phyloP scores from a whole-genome alignment of 2,113 vertebrate genomes.

The Alces alces region DNA sequence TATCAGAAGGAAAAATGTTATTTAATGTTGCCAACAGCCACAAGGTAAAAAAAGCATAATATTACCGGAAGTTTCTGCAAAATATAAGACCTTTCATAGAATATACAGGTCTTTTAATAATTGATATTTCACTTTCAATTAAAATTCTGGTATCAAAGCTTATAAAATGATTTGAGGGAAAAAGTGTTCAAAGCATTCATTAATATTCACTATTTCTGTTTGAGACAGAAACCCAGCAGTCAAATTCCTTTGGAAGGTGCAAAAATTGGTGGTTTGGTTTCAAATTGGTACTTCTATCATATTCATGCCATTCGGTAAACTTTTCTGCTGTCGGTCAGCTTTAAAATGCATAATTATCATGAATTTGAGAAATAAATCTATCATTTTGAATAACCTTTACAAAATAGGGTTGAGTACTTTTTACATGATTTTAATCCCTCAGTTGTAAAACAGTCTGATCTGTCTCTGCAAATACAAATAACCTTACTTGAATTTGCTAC shows the following conservation, averaged over 20 bases:
- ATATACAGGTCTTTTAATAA: neutral
- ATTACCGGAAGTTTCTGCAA: neutral
- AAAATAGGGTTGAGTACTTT: neutral
- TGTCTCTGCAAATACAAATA: neutral
- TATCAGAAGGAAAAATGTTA: neutral
- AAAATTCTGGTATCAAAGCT: neutral
- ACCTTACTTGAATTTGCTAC: neutral
- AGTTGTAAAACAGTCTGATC: neutral
- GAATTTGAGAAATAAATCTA: neutral
- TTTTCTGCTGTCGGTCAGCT: neutral
- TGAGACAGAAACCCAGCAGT: neutral
- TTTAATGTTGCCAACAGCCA: neutral
- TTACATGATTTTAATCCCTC: neutral
- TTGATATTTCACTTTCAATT: neutral
- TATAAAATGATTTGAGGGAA: slow-evolving; percentile 1
- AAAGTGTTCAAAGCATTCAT: neutral
- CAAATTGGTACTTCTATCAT: neutral
- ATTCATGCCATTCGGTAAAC: neutral
- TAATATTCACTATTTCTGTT: neutral
- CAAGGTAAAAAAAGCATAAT: neutral
- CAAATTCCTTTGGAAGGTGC: neutral
- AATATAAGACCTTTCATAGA: neutral
- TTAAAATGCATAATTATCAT: neutral
- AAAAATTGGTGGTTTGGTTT: neutral
- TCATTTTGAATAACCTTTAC: neutral